phyloP scores from a whole-genome alignment of 2,113 vertebrate genomes.

The Sinocyclocheilus grahami region DNA sequence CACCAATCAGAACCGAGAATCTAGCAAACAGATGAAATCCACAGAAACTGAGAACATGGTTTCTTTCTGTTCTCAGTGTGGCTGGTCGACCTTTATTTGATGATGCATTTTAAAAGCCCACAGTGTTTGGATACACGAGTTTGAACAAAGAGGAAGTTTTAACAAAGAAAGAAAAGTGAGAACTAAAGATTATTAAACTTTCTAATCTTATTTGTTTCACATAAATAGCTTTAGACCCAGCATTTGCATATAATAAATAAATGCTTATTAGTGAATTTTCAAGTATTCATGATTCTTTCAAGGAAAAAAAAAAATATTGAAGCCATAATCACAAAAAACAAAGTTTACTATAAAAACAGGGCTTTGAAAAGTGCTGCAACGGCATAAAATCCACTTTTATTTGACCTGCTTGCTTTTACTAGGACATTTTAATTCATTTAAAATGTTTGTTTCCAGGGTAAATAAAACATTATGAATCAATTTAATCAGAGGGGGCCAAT shows the following conservation, averaged over 20 bases:
- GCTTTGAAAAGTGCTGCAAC: background rate
- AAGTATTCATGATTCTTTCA: background rate
- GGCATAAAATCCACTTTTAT: background rate
- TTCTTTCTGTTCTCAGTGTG: slow-evolving; percentile 43
- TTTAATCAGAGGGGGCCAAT: slow-evolving; percentile 14
- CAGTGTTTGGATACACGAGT: background rate
- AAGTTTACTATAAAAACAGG: background rate
- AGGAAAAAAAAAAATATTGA: background rate
- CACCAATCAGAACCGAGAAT: slow-evolving; percentile 35
- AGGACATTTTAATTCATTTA: background rate
- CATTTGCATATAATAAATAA: background rate
- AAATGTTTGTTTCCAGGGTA: slow-evolving; percentile 14
- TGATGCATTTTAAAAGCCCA: background rate
- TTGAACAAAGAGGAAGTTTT: slow-evolving; percentile 8
- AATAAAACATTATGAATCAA: slow-evolving; percentile 32
- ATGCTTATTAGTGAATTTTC: background rate
- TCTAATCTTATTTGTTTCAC: background rate
- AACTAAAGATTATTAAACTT: background rate
- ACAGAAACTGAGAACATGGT: slow-evolving; percentile 29
- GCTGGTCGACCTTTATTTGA: background rate
- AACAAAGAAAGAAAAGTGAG: background rate
- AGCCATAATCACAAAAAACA: background rate
- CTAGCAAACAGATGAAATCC: slow-evolving; percentile 22
- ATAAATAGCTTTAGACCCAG: background rate
- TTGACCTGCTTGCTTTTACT: background rate